Percentiles rank a stretch among this genome's conserved stretches.
Conservation (phyloP, 2,888 invertebrate genomes). For the Eupeodes luniger region DNA sequence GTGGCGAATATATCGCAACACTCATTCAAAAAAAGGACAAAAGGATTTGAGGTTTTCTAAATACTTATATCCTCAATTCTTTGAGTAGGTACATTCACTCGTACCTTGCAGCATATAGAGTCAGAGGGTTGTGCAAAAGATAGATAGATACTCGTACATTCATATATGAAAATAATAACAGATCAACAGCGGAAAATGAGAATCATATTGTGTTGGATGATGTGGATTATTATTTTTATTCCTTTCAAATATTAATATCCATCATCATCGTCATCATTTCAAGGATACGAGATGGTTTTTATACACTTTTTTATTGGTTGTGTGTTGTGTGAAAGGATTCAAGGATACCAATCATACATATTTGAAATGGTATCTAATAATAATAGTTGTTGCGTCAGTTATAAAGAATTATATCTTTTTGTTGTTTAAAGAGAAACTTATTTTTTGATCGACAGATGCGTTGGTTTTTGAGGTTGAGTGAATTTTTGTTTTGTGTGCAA, state of each 20-base stretch:
- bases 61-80: slow-evolving; percentile 4
- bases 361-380: slow-evolving; percentile 23
- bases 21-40: slow-evolving; percentile 47
- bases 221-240: slow-evolving; percentile 58
- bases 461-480: slow-evolving; percentile 50
- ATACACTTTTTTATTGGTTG: slow-evolving; percentile 16
- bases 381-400: slow-evolving; percentile 15
- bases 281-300: slow-evolving; percentile 39
- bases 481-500: slow-evolving; percentile 11
- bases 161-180: slow-evolving; percentile 17
- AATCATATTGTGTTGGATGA: slow-evolving; percentile 68
- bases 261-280: slow-evolving; percentile 27
- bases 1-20: slow-evolving; percentile 66
- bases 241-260: not conserved
- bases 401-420: not conserved
- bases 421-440: not conserved
- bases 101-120: no score
- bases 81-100: not conserved
- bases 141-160: not conserved
- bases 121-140: no score
- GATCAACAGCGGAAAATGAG: slow-evolving; percentile 47
- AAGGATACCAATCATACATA: slow-evolving; percentile 48
- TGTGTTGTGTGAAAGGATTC: slow-evolving; percentile 66
- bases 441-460: slow-evolving; percentile 66
- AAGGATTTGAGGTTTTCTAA: slow-evolving; percentile 46